These are phyloP conservation scores for Agrenia bidenticulata DNA, from an alignment of 2,888 invertebrate species.

Conservation along the genomic window DNA sequence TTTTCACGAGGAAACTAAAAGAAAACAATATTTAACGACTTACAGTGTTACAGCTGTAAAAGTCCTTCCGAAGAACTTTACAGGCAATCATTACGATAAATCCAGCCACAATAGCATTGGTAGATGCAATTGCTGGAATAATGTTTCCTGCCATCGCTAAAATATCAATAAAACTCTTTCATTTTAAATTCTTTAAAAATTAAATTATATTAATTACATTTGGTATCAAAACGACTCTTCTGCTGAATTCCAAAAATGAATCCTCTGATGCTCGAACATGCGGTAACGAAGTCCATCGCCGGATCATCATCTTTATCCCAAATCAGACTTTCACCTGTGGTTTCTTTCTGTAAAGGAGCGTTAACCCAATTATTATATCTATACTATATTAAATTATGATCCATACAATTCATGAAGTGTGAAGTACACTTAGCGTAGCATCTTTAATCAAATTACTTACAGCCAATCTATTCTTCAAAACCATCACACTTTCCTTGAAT, in stretches of 20 bases:
- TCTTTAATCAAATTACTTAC: neutral
- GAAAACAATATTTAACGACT: constrained; percentile 23
- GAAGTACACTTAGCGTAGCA: neutral
- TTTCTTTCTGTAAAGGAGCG: constrained; percentile 53
- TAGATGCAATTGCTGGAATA: constrained; percentile 98
- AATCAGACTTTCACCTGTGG: constrained; percentile 67
- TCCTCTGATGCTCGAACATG: constrained; percentile 90
- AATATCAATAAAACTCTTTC: constrained; percentile 43
- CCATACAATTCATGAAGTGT: neutral
- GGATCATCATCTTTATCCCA: constrained; percentile 98
- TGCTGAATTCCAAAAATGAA: constrained; percentile 83
- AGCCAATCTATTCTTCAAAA: constrained; percentile 64
- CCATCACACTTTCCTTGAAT: constrained; percentile 68
- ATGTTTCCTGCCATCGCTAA: constrained; percentile 98
- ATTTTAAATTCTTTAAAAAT: constrained; percentile 20
- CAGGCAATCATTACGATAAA: constrained; percentile 88
- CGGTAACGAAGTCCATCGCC: constrained; percentile 94
- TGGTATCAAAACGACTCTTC: constrained; percentile 89
- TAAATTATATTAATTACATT: constrained; percentile 85
- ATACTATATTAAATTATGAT: neutral
- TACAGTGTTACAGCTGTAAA: constrained; percentile 72
- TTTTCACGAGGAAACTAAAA: neutral
- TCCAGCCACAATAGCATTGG: constrained; percentile 96
- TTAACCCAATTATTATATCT: neutral
- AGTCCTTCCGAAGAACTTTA: constrained; percentile 68